These are phyloP conservation scores for Phocoena phocoena DNA, from an alignment of 2,113 vertebrate species.

Conservation along the genomic window DNA sequence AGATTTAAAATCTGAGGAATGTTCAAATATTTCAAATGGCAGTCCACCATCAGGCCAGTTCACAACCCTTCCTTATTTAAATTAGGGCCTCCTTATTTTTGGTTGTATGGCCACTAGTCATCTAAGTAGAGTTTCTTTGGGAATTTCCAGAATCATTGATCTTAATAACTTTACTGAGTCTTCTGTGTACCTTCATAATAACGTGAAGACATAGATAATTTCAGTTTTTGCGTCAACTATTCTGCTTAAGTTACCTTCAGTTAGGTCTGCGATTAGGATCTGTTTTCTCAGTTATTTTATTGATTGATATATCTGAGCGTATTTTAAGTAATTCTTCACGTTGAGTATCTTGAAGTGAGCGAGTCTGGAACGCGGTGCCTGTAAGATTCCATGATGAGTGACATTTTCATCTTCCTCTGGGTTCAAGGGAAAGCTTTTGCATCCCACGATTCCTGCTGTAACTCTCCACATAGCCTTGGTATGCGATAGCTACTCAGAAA, in stretches of 20 bases:
- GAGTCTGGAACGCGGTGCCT: neutral
- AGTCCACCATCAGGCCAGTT: neutral
- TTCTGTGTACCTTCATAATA: neutral
- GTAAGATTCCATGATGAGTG: rapidly evolving
- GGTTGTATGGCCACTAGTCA: neutral
- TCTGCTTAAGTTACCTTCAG: neutral
- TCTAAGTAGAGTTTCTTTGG: neutral
- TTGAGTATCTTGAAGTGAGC: neutral
- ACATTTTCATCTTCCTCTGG: too few relatives aligned
- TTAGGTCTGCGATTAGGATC: neutral
- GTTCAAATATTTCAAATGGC: neutral
- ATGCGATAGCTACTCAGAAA: neutral
- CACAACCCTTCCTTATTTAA: neutral
- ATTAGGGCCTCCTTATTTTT: neutral
- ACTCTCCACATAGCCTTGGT: neutral
- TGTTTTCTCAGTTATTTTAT: neutral
- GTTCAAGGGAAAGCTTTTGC: neutral
- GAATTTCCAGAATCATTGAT: neutral
- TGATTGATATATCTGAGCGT: neutral
- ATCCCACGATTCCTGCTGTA: neutral
- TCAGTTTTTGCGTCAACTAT: neutral
- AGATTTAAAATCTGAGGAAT: neutral
- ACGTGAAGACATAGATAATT: neutral
- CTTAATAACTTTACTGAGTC: neutral
- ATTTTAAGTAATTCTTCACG: neutral